Conservation (phyloP, 2,797 vertebrate species). For the Lacerta viridis region DNA sequence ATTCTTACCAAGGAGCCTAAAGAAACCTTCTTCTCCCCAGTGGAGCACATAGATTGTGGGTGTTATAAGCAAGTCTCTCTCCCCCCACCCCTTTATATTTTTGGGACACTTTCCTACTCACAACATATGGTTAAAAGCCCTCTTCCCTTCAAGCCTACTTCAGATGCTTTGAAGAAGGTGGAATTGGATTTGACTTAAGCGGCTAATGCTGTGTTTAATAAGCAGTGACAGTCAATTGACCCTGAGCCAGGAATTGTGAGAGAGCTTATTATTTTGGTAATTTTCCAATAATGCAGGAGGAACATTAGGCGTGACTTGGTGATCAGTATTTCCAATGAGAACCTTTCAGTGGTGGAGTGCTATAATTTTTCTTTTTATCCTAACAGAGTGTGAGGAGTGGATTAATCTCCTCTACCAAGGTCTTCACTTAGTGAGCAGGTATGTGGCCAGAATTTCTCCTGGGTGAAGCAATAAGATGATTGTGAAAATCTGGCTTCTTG, state of each 20-base stretch:
- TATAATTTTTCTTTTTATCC: slow-evolving; percentile 11
- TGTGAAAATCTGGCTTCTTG: not conserved
- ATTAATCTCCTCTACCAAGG: not conserved
- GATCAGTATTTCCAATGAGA: slow-evolving; percentile 32
- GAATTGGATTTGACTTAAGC: slow-evolving; percentile 30
- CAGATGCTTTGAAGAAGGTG: not conserved
- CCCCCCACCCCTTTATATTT: fast-evolving
- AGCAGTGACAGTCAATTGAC: slow-evolving; percentile 18
- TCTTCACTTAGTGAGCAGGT: not conserved
- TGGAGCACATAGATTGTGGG: not conserved
- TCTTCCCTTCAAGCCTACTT: slow-evolving; percentile 12
- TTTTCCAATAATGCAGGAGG: slow-evolving; percentile 23
- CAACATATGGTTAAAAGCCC: fast-evolving
- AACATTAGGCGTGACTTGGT: slow-evolving; percentile 20
- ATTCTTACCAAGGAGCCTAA: not conserved
- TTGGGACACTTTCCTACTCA: not conserved
- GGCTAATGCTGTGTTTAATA: not conserved
- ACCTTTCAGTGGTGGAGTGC: slow-evolving; percentile 11
- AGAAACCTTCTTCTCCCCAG: not conserved
- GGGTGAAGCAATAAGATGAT: not conserved
- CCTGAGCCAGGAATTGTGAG: slow-evolving; percentile 26
- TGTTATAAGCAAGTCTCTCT: not conserved
- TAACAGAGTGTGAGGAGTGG: fast-evolving
- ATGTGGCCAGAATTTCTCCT: not conserved
- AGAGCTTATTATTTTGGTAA: slow-evolving; percentile 39